Percentiles rank a stretch among this genome's conserved stretches.
phyloP scores from a whole-genome alignment of 2,888 invertebrate genomes.

The Cephalotes varians region DNA sequence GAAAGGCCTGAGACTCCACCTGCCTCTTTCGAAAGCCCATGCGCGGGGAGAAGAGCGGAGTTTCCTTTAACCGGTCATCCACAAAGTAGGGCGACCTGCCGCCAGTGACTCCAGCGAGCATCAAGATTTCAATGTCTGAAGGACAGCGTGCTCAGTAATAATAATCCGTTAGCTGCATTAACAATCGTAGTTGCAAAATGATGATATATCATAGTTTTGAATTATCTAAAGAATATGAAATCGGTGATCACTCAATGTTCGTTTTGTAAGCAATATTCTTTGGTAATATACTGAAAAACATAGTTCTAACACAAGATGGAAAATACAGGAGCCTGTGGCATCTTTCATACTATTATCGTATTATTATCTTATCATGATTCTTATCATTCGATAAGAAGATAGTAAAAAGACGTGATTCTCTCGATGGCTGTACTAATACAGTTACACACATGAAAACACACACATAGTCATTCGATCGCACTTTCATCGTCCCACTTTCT shows the following conservation, averaged over 20 bases:
- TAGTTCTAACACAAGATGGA: neutral
- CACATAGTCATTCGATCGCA: conserved; percentile 79
- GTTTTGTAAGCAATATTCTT: neutral
- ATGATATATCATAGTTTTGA: neutral
- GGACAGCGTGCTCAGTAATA: neutral
- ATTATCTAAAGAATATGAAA: neutral
- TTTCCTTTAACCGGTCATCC: conserved; percentile 46
- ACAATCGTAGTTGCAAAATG: neutral
- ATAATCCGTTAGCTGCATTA: neutral
- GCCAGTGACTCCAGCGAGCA: conserved; percentile 20
- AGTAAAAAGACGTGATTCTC: conserved; percentile 59
- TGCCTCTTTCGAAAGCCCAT: conserved; percentile 39
- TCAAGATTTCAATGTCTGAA: conserved; percentile 41
- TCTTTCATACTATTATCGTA: neutral
- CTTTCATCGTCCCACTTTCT: conserved; percentile 85
- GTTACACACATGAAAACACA: conserved; percentile 4
- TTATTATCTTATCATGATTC: neutral
- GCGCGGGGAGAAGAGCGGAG: conserved; percentile 25
- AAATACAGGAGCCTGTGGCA: neutral
- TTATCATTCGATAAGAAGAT: conserved; percentile 44
- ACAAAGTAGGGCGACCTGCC: conserved; percentile 35
- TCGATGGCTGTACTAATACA: conserved; percentile 13
- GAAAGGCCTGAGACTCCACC: conserved; percentile 44
- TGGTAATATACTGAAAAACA: neutral
- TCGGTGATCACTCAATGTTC: neutral